phyloP scores from a whole-genome alignment of 2,797 vertebrate genomes.

The Onychomys torridus region DNA sequence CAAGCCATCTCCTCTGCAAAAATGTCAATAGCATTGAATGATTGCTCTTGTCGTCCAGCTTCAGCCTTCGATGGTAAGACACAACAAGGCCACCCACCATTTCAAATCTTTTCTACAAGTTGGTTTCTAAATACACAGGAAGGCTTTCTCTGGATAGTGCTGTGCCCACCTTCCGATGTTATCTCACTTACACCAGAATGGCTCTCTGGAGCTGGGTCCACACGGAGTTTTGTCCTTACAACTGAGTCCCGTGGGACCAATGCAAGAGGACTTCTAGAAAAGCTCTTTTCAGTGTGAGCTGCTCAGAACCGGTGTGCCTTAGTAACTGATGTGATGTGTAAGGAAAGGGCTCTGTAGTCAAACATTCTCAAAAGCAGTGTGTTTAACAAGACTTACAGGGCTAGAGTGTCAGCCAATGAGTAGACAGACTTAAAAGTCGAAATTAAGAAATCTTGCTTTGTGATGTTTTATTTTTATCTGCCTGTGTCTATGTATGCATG shows the following conservation, averaged over 20 bases:
- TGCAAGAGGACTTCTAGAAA: background rate
- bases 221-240: background rate
- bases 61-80: background rate
- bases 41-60: background rate
- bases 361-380: background rate
- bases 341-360: background rate
- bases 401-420: background rate
- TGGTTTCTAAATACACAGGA: conserved; percentile 11
- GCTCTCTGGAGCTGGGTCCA: background rate
- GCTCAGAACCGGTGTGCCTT: background rate
- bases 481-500: background rate
- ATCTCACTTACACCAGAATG: background rate
- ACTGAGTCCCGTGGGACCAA: background rate
- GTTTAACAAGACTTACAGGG: background rate
- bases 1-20: background rate
- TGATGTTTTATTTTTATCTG: background rate
- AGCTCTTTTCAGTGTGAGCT: background rate
- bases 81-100: background rate
- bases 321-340: background rate
- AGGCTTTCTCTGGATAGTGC: background rate
- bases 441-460: background rate
- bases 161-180: background rate
- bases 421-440: background rate
- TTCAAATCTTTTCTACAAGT: background rate
- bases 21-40: background rate